A percentile compares a stretch with the other conserved stretches of the same genome.
Evolutionary conservation across 2,113 vertebrate genomes (phyloP).

Genomic region (Excalfactoria chinensis): DNA sequence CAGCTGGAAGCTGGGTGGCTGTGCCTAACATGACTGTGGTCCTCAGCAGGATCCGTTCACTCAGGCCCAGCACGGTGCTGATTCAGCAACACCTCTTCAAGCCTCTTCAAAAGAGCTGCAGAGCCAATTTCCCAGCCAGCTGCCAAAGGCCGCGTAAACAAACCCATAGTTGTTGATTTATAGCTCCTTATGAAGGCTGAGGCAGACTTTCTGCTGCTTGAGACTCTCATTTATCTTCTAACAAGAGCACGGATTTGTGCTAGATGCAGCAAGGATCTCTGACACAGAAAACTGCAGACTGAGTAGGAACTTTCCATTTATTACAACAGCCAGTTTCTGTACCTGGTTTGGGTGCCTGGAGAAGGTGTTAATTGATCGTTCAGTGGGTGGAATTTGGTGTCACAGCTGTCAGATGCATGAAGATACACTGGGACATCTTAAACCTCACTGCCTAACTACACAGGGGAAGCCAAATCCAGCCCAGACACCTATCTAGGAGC

Average conservation of each 20-base stretch:
- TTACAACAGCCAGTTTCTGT: background rate
- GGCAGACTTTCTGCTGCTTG: background rate
- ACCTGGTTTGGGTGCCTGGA: background rate
- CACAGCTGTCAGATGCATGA: background rate
- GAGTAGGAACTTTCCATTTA: background rate
- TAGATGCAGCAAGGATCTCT: background rate
- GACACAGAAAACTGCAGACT: background rate
- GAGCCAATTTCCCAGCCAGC: background rate
- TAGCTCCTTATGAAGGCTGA: background rate
- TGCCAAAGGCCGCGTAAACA: background rate
- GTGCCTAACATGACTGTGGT: background rate
- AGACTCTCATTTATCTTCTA: background rate
- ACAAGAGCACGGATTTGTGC: background rate
- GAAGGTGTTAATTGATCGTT: background rate
- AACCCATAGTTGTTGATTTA: background rate
- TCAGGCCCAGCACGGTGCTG: background rate
- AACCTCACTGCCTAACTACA: background rate
- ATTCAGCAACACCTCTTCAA: constrained; percentile 28
- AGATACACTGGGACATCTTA: background rate
- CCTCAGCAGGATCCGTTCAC: background rate
- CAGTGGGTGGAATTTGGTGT: background rate
- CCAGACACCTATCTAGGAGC: background rate
- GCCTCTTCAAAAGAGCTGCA: constrained; percentile 12
- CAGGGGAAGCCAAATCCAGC: background rate
- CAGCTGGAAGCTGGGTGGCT: constrained; percentile 33